Evolutionary conservation across 1,140 invertebrate species (phyloP), one percentile per base, ranked within the genome.

Genomic region (Phenacoccus solenopsis): DNA sequence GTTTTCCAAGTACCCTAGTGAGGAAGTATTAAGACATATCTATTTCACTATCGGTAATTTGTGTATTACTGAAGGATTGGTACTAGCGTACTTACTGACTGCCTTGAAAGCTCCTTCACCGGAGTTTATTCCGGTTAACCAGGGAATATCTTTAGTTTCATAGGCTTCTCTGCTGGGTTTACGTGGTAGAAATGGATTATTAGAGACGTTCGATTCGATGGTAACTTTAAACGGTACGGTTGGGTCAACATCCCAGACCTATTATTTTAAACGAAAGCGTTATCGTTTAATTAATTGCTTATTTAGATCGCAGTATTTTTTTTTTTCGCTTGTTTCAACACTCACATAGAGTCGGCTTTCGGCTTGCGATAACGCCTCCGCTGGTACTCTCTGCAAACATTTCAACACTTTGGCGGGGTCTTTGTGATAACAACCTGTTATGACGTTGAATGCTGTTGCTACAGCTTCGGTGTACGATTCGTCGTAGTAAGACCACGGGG

Each of bases 401-500:
- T 78, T 77, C 0, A 86, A 75, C 74, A 86, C 81, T 22, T 80
- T 77, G 24, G 82, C 75, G 16, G 82, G 79, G 13, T 79, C 70
- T 10, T 28, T 22, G 1, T 30, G 20, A 5, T 24, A 22, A 61
- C 70, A 72, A 13, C 71, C 71, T 1, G 72, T 28, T 1, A n/a
- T 59, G 35, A 56, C 56, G 20, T 25, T 64, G 20, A 73, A 35
- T 5, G 28, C 16, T 9, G 69, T 13, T 16, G 59, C 28, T 27
- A 35, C 69, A 9, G 67, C 67, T 24, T 16, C n/a, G 1, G 28
- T 64, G 49, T 70, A 32, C 4, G 35, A 10, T n/a, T 24, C 25
- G 4, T 25, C 49, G 16, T 70, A 85, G 25, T 49, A 59, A 9
- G 86, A 83, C 88, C 88, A 90, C 7, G 85, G 81, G 72, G 83